Base-by-base conservation (phyloP, 2,797 vertebrate species). In the Alca torda region DNA sequence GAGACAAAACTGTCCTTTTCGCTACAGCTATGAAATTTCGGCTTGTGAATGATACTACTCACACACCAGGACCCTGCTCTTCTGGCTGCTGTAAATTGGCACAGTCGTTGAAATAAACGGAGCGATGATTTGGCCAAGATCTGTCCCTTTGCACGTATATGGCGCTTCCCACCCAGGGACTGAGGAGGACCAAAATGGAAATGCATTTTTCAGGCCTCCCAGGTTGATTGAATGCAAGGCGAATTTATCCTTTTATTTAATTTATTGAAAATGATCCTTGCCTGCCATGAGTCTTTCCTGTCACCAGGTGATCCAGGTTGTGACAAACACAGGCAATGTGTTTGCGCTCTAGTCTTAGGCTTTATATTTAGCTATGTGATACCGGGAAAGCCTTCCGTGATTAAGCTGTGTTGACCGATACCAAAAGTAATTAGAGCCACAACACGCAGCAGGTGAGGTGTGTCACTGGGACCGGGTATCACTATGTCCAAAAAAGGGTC, bases 361-460 rank as follows among this genome's bases (percentile, higher is more conserved):
- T 95, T 88, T 95, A 90, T 96, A 94, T 96, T 95, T 96, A 94
- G 77, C 33, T 35, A 0, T 1, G 45, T 53, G 93, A 90, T 90
- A 96, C 72, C 0, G 2, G 33, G 75, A 95, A 77, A 87, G 84
- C 96, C 90, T 94, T 87, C 86, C 0, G 9, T 95, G 96, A 95
- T 95, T 96, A 89, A 96, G 57, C 33, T 56, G 2, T 84, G 86
- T 94, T 96, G 93, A 95, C 94, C 33, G 86, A 96, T 95, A 96
- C 94, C 0, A 2, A 74, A 77, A 90, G 86, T 31, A 74, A 56
- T 63, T 8, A 17, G 16, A 67, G 59, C 59, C 39, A 60, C 6
- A 6, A 39, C 26, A 23, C 3, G n/a, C 37, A 78, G 74, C 1
- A 0, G 50, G 41, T 1, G 53, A 91, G 86, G 86, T 78, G 81